Conservation (phyloP, 2,113 vertebrate genomes). For the Sapayoa aenigma region DNA sequence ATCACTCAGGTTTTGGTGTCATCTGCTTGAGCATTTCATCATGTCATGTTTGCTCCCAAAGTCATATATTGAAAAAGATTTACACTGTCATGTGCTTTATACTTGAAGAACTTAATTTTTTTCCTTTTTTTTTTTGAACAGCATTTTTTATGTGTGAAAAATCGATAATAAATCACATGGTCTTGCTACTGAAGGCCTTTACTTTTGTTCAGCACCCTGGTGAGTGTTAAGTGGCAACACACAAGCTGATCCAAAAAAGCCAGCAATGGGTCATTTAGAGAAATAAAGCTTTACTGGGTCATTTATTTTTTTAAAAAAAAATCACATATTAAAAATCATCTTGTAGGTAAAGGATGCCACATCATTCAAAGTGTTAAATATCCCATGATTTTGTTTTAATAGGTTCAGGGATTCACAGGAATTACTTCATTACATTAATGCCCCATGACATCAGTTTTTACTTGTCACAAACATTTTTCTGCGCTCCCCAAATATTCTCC, state of each 20-base stretch:
- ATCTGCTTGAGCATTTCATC: neutral
- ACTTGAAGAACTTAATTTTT: neutral
- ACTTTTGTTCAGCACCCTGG: neutral
- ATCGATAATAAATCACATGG: neutral
- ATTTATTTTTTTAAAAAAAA: neutral
- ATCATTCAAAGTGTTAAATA: neutral
- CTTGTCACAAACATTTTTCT: conserved; percentile 31
- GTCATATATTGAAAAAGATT: neutral
- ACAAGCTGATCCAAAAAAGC: neutral
- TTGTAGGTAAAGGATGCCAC: neutral
- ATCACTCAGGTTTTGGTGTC: neutral
- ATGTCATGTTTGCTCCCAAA: neutral
- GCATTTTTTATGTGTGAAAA: neutral
- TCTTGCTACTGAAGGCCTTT: neutral
- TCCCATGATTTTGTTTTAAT: neutral
- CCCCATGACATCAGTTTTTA: neutral
- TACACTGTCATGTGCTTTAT: neutral
- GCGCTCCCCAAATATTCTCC: neutral
- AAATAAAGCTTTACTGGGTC: too few species aligned
- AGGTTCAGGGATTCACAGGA: neutral
- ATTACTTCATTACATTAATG: neutral
- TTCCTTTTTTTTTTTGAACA: rapidly evolving
- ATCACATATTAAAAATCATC: neutral
- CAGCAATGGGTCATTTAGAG: neutral
- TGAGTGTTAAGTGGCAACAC: neutral